Conservation (phyloP, 2,888 invertebrate genomes). For the Ophion ventricosus region DNA sequence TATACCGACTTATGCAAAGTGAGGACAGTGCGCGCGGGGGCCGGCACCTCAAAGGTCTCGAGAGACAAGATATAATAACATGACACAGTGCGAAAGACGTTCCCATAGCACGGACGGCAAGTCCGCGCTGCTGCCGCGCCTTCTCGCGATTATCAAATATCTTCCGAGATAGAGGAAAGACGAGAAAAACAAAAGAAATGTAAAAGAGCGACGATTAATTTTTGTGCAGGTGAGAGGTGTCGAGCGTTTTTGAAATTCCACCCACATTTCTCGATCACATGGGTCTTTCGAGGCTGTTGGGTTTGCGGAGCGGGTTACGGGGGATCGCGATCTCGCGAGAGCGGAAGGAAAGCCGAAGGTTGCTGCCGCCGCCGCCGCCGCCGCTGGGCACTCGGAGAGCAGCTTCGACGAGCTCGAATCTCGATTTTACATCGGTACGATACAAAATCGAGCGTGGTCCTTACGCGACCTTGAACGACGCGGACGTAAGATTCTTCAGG, state of each 20-base stretch:
- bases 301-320: constrained; percentile 37
- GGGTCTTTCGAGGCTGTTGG: constrained; percentile 20
- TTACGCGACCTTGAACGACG: constrained; percentile 85
- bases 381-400: constrained; percentile 50
- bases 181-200: neutral
- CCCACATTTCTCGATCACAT: constrained; percentile 40
- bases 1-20: no score
- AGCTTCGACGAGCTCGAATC: constrained; percentile 65
- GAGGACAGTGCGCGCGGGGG: no score
- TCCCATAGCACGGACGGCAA: no score
- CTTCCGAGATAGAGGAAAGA: neutral
- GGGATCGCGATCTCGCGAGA: constrained; percentile 28
- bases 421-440: constrained; percentile 82
- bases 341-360: constrained; percentile 30
- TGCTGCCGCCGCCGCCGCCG: no score
- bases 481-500: constrained; percentile 88
- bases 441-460: constrained; percentile 87
- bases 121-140: no score
- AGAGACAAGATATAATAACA: no score
- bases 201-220: neutral
- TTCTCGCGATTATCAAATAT: no score
- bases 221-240: constrained; percentile 21
- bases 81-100: no score
- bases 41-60: no score
- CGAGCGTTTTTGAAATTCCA: neutral